Conservation (phyloP, 2,888 invertebrate species). For the Byasa hedistus region DNA sequence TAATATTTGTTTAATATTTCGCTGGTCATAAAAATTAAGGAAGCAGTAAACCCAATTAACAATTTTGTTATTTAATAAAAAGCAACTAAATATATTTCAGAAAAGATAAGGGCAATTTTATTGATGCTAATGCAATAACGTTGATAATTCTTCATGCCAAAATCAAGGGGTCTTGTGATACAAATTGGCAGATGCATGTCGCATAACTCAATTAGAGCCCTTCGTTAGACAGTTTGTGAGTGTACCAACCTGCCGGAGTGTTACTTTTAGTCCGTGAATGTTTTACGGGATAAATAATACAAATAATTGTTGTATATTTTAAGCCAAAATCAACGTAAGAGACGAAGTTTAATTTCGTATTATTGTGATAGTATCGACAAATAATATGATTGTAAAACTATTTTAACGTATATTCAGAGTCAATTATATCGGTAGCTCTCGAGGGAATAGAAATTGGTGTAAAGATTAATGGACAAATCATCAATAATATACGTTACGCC, state of each 20-base stretch:
- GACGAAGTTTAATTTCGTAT: no score
- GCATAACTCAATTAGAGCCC: constrained; percentile 74
- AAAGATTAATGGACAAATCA: no score
- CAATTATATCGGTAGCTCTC: no score
- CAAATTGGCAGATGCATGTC: constrained; percentile 76
- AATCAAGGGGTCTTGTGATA: constrained; percentile 51
- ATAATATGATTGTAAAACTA: no score
- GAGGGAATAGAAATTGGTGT: no score
- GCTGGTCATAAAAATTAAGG: not conserved
- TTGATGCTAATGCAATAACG: constrained; percentile 64
- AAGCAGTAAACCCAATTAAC: not conserved
- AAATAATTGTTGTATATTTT: no score
- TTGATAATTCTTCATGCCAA: constrained; percentile 50
- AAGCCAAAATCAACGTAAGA: no score
- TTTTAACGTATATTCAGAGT: no score
- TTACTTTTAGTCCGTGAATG: not conserved
- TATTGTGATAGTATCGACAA: no score
- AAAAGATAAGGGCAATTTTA: constrained; percentile 58
- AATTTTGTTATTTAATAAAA: not conserved
- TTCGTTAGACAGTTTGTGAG: constrained; percentile 31
- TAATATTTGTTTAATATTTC: no score
- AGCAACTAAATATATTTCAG: not conserved
- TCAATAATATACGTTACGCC: no score
- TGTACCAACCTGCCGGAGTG: not conserved
- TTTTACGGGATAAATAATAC: not conserved